A percentile compares a stretch with the other conserved stretches of the same genome.
phyloP scores from a whole-genome alignment of 2,113 vertebrate species.

The Orientallactaga bullata region DNA sequence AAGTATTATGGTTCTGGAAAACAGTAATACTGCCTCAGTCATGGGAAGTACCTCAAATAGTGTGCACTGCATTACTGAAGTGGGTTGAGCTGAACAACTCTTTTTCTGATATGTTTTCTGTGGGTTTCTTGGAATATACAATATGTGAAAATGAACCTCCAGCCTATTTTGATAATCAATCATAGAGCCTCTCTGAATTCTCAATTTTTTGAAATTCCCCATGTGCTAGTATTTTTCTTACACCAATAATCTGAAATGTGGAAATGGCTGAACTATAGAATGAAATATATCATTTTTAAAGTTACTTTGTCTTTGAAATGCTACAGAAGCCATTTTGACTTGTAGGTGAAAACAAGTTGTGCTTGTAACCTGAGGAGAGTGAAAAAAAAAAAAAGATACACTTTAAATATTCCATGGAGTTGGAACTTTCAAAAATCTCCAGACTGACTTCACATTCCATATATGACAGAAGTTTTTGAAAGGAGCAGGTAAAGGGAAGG shows the following conservation, averaged over 20 bases:
- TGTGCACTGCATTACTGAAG: background rate
- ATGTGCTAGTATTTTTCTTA: conserved; percentile 30
- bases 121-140: background rate
- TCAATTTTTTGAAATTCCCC: conserved; percentile 15
- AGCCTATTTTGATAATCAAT: conserved; percentile 4
- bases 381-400: background rate
- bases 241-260: conserved; percentile 29
- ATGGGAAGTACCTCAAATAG: background rate
- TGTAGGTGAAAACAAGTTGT: conserved; percentile 20
- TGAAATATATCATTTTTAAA: conserved; percentile 40
- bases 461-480: conserved; percentile 46
- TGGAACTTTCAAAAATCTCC: conserved; percentile 49
- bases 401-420: conserved; percentile 19
- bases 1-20: background rate
- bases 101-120: conserved; percentile 23
- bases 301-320: conserved; percentile 50
- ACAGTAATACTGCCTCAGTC: background rate
- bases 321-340: background rate
- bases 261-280: conserved; percentile 15
- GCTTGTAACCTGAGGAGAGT: background rate
- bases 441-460: conserved; percentile 56
- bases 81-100: background rate
- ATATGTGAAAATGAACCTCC: background rate
- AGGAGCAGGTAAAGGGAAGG: conserved; percentile 11
- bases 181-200: background rate